Evolutionary conservation across 1,140 invertebrate species (phyloP).

Genomic region (Magallana ariakensis): DNA sequence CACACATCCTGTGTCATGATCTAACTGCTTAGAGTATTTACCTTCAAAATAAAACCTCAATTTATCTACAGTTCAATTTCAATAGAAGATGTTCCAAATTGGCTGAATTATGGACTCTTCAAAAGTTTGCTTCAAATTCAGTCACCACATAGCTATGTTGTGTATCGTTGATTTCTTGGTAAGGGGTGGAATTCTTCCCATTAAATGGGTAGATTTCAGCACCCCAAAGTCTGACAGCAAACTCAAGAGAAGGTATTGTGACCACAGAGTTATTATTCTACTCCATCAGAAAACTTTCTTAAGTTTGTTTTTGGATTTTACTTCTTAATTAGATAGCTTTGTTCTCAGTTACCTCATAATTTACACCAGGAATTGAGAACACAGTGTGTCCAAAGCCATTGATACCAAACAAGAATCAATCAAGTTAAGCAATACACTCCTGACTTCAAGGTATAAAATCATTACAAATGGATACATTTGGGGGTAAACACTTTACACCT

Average conservation of each 20-base stretch:
- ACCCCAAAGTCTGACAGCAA: neutral
- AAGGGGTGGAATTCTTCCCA: neutral
- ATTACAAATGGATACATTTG: neutral
- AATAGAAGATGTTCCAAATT: conserved; percentile 24
- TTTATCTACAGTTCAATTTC: conserved; percentile 35
- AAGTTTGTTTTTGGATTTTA: neutral
- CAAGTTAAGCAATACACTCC: neutral
- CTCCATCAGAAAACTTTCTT: neutral
- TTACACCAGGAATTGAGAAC: neutral
- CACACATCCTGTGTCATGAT: conserved; percentile 35
- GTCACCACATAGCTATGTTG: neutral
- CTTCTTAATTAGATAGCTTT: neutral
- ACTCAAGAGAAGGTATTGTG: neutral
- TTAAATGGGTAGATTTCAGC: conserved; percentile 8
- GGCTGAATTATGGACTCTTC: conserved; percentile 18
- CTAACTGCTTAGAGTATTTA: conserved; percentile 14
- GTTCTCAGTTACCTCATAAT: neutral
- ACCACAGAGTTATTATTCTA: neutral
- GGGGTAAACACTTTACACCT: neutral
- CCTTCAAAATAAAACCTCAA: conserved; percentile 2
- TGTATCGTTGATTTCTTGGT: neutral
- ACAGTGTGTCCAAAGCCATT: neutral
- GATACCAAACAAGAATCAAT: neutral
- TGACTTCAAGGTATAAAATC: neutral
- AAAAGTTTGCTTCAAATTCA: neutral